These are phyloP conservation scores for Ormyrus labotus DNA, from an alignment of 2,888 invertebrate genomes.

Conservation along the genomic window DNA sequence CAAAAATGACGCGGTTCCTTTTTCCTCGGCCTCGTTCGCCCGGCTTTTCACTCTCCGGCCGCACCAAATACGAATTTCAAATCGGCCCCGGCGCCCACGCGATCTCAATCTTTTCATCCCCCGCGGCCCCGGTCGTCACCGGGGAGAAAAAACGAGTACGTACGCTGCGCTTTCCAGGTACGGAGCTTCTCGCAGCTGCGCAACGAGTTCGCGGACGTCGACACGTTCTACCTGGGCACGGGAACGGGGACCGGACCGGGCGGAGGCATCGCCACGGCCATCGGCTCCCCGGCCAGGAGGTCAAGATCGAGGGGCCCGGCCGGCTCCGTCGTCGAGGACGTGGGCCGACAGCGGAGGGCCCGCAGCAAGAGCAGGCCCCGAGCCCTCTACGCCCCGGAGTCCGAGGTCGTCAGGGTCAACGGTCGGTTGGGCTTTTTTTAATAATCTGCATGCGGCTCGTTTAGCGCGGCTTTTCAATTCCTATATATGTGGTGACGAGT, in stretches of 20 bases:
- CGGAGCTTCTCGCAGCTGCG: slow-evolving; percentile 95
- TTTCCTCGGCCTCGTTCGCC: slow-evolving; percentile 46
- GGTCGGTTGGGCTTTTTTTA: slow-evolving; percentile 75
- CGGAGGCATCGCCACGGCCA: slow-evolving; percentile 75
- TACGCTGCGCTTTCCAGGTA: slow-evolving; percentile 78
- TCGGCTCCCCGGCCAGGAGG: slow-evolving; percentile 81
- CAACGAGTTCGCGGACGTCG: slow-evolving; percentile 93
- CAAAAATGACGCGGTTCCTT: slow-evolving; percentile 41
- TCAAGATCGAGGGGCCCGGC: slow-evolving; percentile 80
- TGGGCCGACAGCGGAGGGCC: slow-evolving; percentile 80
- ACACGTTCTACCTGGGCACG: slow-evolving; percentile 90
- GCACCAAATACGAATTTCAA: slow-evolving; percentile 72
- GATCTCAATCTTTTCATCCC: slow-evolving; percentile 57
- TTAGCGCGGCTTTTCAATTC: too few species aligned
- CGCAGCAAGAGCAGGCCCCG: slow-evolving; percentile 91
- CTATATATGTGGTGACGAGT: not conserved
- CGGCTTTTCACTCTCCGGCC: slow-evolving; percentile 58
- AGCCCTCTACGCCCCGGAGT: slow-evolving; percentile 89
- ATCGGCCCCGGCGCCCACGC: slow-evolving; percentile 58
- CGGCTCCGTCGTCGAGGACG: slow-evolving; percentile 76
- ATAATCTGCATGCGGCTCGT: not conserved
- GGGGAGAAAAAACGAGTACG: not conserved
- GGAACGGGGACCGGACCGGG: slow-evolving; percentile 71
- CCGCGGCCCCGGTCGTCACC: slow-evolving; percentile 2
- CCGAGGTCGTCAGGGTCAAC: slow-evolving; percentile 87